These are phyloP conservation scores for Helarctos malayanus DNA, from an alignment of 2,797 vertebrate genomes.

Conservation along the genomic window DNA sequence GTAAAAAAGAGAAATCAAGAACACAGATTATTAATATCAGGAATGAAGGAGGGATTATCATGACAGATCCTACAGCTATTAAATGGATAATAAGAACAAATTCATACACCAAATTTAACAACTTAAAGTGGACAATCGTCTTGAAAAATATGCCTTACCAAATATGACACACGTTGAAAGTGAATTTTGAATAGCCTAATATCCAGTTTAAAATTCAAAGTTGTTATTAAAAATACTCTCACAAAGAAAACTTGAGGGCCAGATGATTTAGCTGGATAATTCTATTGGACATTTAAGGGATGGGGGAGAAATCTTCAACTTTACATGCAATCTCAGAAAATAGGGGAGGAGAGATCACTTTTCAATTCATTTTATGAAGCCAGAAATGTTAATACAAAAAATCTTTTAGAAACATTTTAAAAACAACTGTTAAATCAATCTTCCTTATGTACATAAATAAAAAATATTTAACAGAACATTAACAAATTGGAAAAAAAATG, in stretches of 20 bases:
- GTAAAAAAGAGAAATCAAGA: background rate
- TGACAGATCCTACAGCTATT: background rate
- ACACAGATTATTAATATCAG: background rate
- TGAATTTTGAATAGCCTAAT: background rate
- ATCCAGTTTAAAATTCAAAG: background rate
- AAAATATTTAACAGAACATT: background rate
- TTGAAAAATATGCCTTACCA: background rate
- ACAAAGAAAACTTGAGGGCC: background rate
- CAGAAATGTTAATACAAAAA: background rate
- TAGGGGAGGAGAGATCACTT: background rate
- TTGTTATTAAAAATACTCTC: background rate
- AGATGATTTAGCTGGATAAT: background rate
- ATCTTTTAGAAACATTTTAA: background rate
- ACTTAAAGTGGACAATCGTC: background rate
- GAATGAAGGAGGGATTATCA: background rate
- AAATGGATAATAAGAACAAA: background rate
- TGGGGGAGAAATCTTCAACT: background rate
- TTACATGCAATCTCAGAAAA: slow-evolving; percentile 10
- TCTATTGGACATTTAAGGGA: background rate
- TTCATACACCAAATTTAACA: background rate
- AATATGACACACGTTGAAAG: background rate
- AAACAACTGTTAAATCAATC: background rate
- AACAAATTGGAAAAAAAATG: background rate
- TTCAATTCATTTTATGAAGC: background rate
- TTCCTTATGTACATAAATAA: background rate